Evolutionary conservation across 2,797 vertebrate species (phyloP).

Genomic region (Lindbergichthys nudifrons): DNA sequence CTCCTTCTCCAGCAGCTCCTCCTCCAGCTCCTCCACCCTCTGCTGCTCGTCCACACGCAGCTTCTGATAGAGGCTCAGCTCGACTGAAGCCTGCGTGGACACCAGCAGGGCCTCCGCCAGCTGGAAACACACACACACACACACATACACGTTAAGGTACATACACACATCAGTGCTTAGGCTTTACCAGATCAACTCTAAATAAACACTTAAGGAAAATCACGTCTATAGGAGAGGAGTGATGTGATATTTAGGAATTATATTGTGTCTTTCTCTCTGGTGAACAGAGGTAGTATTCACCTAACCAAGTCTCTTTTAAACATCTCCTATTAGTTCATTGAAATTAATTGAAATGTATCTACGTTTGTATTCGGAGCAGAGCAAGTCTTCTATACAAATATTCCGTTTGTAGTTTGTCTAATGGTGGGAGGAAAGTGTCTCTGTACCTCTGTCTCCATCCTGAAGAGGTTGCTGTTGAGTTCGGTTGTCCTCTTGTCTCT

Average conservation of each 20-base stretch:
- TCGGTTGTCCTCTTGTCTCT: slow-evolving; percentile 77
- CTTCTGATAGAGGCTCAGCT: slow-evolving; percentile 83
- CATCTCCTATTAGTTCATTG: no score
- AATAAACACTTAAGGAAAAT: no score
- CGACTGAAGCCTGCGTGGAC: slow-evolving; percentile 57
- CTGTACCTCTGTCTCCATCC: slow-evolving; percentile 82
- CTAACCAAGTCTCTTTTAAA: no score
- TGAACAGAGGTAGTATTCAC: not conserved
- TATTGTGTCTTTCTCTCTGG: not conserved
- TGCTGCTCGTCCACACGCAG: slow-evolving; percentile 75
- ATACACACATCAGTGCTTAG: not conserved
- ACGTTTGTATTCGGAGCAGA: not conserved
- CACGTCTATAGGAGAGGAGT: not conserved
- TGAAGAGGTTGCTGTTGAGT: slow-evolving; percentile 67
- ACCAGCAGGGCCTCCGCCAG: slow-evolving; percentile 74
- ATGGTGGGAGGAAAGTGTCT: not conserved
- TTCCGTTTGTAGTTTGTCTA: no score
- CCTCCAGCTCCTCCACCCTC: slow-evolving; percentile 83
- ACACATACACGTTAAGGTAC: not conserved
- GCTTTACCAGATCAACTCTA: not conserved
- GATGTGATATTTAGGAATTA: not conserved
- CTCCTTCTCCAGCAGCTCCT: slow-evolving; percentile 81
- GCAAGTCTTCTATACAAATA: not conserved
- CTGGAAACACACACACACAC: slow-evolving; percentile 59
- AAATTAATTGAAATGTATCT: no score